Evolutionary conservation across 2,888 invertebrate genomes (phyloP), one percentile per base, ranked within the genome.

Genomic region (Plagodis pulveraria): DNA sequence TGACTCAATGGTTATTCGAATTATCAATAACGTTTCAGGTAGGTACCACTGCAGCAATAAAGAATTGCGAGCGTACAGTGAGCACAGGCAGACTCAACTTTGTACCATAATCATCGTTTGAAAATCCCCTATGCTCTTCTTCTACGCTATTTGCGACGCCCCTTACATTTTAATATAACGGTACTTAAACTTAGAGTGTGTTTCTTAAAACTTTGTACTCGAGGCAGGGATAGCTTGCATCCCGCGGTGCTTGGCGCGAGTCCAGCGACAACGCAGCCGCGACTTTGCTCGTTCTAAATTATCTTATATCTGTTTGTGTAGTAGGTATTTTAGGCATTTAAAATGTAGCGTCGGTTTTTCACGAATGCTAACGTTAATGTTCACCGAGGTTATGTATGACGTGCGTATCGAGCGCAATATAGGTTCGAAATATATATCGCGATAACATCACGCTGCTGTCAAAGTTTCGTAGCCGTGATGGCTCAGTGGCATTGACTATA

Each of bases 261-360:
- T 80, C 86, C 87, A 87, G 72, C 60, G 71, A 22, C 73, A 73
- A 71, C 62, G 70, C 66, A 76, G 80, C 78, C 78, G 75, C 76
- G 77, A 74, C 70, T 70, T 73, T 58, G 69, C 66, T 64, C 77
- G 71, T 79, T 80, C 76, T 77, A 81, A 85, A 86, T 86, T 84
- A 86, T 84, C 83, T 82, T 84, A 86, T 83, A 75, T 78, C 83
- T 82, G 77, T 74, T 78, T 81, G 78, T 73, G 72, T 63, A 70
- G 67, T 80, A 75, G 72, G n/a, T 41, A 72, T 73, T 73, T 68
- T 72, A 73, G 66, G 66, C 72, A 63, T 63, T 67, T 22, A 55
- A 47, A 56, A 66, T 57, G 56, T 46, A 46, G 36, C 42, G 49
- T 62, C 62, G 8, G 63, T 65, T 74, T 71, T 74, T 69, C 62